Conservation (phyloP, 2,888 invertebrate genomes). For the Lucinisca nassula region DNA sequence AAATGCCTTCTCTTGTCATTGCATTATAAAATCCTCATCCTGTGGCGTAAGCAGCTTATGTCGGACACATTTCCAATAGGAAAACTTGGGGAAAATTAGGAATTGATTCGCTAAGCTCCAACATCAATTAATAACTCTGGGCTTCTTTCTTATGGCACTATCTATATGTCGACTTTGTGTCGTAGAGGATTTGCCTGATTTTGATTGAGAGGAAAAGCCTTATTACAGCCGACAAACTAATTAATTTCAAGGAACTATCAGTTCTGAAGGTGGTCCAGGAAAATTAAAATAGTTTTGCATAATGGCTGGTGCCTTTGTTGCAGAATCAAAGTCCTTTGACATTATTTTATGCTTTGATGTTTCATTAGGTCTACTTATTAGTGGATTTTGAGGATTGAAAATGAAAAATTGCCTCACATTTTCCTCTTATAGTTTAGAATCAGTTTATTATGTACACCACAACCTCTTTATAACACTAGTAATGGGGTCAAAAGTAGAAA, state of each 20-base stretch:
- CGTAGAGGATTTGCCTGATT: constrained; percentile 34
- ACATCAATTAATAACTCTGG: constrained; percentile 73
- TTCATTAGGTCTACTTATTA: background rate
- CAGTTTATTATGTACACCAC: no score
- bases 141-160: constrained; percentile 63
- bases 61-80: constrained; percentile 68
- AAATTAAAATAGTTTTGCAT: constrained; percentile 3
- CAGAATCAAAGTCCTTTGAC: background rate
- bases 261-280: constrained; percentile 2
- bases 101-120: constrained; percentile 71
- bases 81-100: constrained; percentile 68
- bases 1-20: constrained; percentile 17
- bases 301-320: background rate
- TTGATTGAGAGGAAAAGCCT: constrained; percentile 38
- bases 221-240: constrained; percentile 15
- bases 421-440: no score
- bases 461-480: no score
- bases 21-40: constrained; percentile 17
- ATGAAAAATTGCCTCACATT: no score
- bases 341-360: background rate
- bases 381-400: no score
- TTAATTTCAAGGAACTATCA: constrained; percentile 17
- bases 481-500: no score
- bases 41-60: constrained; percentile 62
- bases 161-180: constrained; percentile 71